Evolutionary conservation across 2,797 vertebrate species (phyloP).

Genomic region (Coluber constrictor): DNA sequence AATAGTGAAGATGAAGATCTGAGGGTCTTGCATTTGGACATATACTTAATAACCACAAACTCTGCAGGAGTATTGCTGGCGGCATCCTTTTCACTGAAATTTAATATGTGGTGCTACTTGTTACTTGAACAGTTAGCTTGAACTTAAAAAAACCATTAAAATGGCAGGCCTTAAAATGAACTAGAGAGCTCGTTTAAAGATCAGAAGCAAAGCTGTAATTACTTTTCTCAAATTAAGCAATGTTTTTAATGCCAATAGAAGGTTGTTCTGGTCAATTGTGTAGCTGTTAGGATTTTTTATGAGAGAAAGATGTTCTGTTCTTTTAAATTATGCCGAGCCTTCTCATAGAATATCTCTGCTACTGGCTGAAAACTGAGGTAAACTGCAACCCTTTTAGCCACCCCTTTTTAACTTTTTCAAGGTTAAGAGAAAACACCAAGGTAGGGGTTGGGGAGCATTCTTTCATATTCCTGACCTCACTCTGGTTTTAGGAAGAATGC

Average conservation of each 20-base stretch:
- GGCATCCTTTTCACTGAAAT: background rate
- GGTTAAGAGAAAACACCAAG: background rate
- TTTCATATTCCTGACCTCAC: background rate
- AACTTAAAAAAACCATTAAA: background rate
- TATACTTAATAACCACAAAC: background rate
- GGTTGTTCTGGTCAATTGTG: background rate
- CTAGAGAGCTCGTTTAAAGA: background rate
- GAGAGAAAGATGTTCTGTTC: background rate
- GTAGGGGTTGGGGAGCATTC: background rate
- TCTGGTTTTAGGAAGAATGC: background rate
- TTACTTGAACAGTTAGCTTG: background rate
- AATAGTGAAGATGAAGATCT: background rate
- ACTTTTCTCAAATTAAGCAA: background rate
- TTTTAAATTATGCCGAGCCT: background rate
- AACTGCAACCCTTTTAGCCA: background rate
- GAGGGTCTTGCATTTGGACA: background rate
- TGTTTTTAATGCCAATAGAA: background rate
- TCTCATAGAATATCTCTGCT: background rate
- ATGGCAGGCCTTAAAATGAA: background rate
- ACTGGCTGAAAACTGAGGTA: background rate
- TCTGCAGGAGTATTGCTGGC: background rate
- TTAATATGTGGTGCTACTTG: background rate
- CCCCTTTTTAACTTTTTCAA: background rate
- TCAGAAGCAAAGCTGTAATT: background rate
- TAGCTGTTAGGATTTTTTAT: background rate